Evolutionary conservation across 92 coral and sea anemone genomes (phyloP).

Genomic region (Zoanthus sociatus): DNA sequence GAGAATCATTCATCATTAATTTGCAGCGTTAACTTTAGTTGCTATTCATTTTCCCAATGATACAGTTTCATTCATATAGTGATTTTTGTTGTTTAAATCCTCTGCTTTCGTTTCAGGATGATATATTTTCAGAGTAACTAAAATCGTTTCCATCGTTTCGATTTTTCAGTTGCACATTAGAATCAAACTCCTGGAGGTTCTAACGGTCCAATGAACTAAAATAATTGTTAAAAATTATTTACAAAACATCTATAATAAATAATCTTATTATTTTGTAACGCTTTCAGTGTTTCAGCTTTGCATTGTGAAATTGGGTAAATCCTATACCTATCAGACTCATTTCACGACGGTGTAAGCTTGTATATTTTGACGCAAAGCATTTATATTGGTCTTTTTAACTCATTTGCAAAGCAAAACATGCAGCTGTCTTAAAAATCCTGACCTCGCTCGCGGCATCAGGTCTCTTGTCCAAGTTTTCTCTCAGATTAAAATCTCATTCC

Average conservation of each 20-base stretch:
- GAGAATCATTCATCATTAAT: not conserved
- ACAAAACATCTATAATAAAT: not conserved
- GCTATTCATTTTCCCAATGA: not conserved
- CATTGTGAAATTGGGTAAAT: not conserved
- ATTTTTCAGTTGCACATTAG: not conserved
- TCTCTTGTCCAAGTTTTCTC: too few relatives aligned
- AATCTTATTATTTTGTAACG: too few relatives aligned
- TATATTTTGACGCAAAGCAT: too few relatives aligned
- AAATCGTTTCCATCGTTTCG: not conserved
- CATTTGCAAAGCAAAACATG: too few relatives aligned
- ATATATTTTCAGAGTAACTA: not conserved
- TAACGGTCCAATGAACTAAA: not conserved
- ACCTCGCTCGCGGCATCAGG: too few relatives aligned
- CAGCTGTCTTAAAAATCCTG: too few relatives aligned
- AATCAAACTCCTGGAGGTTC: not conserved
- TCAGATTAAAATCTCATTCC: too few relatives aligned
- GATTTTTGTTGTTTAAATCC: not conserved
- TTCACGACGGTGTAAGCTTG: too few relatives aligned
- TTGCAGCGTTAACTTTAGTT: not conserved
- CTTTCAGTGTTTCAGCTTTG: not conserved
- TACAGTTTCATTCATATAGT: not conserved
- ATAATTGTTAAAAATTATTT: not conserved
- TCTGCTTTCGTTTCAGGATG: not conserved
- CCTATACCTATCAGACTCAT: not conserved
- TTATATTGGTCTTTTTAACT: too few relatives aligned